Evolutionary conservation across 2,797 vertebrate genomes (phyloP), one percentile per base, ranked within the genome.

Genomic region (Chaetophractus vellerosus): DNA sequence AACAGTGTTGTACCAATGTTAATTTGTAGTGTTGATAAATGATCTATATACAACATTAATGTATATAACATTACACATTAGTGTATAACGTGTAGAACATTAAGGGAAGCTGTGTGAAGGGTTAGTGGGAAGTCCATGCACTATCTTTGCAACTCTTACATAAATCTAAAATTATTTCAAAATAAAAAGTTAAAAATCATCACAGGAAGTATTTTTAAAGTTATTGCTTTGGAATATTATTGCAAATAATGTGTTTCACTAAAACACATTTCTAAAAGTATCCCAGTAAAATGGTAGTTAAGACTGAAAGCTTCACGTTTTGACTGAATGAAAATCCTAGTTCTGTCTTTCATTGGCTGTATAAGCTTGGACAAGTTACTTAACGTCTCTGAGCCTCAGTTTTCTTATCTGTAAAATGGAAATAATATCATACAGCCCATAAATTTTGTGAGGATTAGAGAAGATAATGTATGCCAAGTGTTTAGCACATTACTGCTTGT

Each of bases 241-340:
- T 72, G 18, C 28, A n/a, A 72, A 66, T 55, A 18, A 18, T 52
- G 12, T 52, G 12, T 84, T 86, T 11, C 3, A 75, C 33, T 86
- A 87, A 48, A 66, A 80, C 9, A 68, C 12, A 66, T 75, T 57
- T 10, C 12, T 85, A 86, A 86, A 90, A 66, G 57, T 48, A 86
- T 24, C 57, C 48, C 28, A 80, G 36, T 80, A 72, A 90, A 94
- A 72, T 72, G 31, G n/a, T 38, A 19, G 41, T 50, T 75, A 84
- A 91, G 59, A 75, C n/a, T 36, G 12, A 82, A 45, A 87, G 26
- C 33, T 72, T 86, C 33, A 80, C 50, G 55, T 76, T 81, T 76
- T 92, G 88, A 92, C 28, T n/a, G 15, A 75, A 80, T 74, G 12
- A 81, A 88, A 83, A 61, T 90, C 45, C 50, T 10, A 31, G 33